Evolutionary conservation across 2,797 vertebrate species (phyloP).

Genomic region (Glyptemys insculpta): DNA sequence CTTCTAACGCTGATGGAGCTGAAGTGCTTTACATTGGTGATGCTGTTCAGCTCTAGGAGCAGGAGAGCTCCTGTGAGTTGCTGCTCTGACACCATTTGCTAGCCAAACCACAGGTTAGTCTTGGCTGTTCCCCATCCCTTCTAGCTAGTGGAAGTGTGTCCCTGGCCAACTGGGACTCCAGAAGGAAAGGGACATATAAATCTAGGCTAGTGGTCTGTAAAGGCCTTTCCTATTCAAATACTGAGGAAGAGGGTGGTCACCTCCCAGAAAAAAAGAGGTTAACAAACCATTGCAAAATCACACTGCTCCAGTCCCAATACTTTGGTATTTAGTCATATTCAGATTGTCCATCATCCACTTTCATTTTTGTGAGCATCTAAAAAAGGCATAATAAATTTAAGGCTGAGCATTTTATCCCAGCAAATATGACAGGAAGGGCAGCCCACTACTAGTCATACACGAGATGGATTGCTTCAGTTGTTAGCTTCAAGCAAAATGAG

Average conservation of each 20-base stretch:
- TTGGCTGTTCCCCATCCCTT: neutral
- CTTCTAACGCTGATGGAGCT: neutral
- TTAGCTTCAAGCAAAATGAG: neutral
- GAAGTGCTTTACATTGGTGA: neutral
- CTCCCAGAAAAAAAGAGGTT: neutral
- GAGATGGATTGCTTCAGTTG: neutral
- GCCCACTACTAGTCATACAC: neutral
- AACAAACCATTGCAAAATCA: neutral
- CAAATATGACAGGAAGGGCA: neutral
- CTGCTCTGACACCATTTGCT: neutral
- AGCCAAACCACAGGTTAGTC: neutral
- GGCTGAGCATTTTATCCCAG: accelerated
- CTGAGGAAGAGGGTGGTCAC: no score
- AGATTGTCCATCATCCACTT: neutral
- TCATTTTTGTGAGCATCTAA: neutral
- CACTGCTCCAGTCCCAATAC: neutral
- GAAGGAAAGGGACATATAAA: neutral
- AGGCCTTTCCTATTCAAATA: neutral
- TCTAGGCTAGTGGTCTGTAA: neutral
- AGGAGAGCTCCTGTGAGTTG: neutral
- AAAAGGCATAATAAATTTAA: neutral
- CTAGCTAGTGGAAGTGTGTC: neutral
- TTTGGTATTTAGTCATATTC: neutral
- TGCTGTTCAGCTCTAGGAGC: neutral
- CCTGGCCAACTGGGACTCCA: neutral